These are phyloP conservation scores for Drosophila picticornis DNA, from an alignment of 2,888 invertebrate species.

Conservation along the genomic window DNA sequence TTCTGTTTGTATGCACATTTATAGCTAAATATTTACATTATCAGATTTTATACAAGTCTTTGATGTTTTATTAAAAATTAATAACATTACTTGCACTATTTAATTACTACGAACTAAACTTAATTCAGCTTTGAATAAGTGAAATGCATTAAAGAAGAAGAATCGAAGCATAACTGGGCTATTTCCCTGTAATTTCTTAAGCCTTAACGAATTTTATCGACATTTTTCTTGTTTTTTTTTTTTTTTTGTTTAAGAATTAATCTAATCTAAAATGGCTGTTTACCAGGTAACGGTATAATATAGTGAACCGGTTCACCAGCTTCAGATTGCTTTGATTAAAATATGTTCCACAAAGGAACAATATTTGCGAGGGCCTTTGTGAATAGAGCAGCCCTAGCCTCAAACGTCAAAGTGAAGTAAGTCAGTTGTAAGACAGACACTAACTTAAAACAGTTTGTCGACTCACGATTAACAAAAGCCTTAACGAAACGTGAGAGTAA, in stretches of 20 bases:
- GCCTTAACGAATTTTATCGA: background rate
- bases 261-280: too few species aligned
- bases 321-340: too few species aligned
- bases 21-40: constrained; percentile 7
- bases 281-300: too few species aligned
- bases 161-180: background rate
- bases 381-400: constrained; percentile 70
- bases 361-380: constrained; percentile 76
- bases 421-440: constrained; percentile 35
- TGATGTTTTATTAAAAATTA: background rate
- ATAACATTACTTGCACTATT: background rate
- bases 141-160: background rate
- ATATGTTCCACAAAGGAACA: too few species aligned
- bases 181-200: background rate
- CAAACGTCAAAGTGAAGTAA: constrained; percentile 60
- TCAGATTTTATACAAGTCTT: background rate
- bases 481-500: constrained; percentile 15
- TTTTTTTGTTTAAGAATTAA: background rate
- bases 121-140: background rate
- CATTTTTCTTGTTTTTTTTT: background rate
- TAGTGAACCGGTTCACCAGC: too few species aligned
- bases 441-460: constrained; percentile 11
- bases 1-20: background rate
- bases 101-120: background rate
- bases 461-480: constrained; percentile 27